Evolutionary conservation across 2,888 invertebrate genomes (phyloP), one percentile per base, ranked within the genome.

Genomic region (Tetranychus piercei): DNA sequence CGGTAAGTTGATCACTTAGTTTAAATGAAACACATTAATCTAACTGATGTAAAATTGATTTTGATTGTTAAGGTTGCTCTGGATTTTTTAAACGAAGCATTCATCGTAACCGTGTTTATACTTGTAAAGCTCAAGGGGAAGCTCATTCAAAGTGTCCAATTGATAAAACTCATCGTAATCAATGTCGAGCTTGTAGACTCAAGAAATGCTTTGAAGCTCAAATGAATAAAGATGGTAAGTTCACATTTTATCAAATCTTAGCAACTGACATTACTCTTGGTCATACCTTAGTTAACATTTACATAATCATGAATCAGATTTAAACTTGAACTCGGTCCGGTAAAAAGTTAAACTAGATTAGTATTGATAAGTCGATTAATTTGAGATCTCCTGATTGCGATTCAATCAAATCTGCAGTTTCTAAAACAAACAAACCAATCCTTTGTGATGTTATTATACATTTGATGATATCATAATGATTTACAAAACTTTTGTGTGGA

Each of bases 161-260:
- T 75, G 95, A 96, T 85, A 95, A 95, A 85, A 94, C 94, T 0
- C 94, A 94, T 82, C 86, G 95, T 76, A 96, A 96, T 85, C 95
- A 96, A 85, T 96, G 95, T 84, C 87, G 96, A 77, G 94, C 95
- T 78, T 96, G 95, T 83, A 86, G 95, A 76, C 88, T 96, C 78
- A 89, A 90, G 81, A 94, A 94, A 85, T 96, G 95, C 83, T 94
- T 95, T 83, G 90, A 92, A 82, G 93, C 92, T 74, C 90, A 92
- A 80, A 96, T 96, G 95, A 95, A 96, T 84, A 94, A 93, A 85
- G 94, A 96, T 84, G 95, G 95, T 96, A 84, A 90, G 91, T 79
- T 34, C 34, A 34, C 7, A 65, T 66, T 44, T 34, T 20, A 34
- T 34, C 34, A 34, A 34, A 34, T 3, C 34, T 34, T 34, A 34